Conservation (phyloP, 2,888 invertebrate genomes). For the Drosophila percnosoma region DNA sequence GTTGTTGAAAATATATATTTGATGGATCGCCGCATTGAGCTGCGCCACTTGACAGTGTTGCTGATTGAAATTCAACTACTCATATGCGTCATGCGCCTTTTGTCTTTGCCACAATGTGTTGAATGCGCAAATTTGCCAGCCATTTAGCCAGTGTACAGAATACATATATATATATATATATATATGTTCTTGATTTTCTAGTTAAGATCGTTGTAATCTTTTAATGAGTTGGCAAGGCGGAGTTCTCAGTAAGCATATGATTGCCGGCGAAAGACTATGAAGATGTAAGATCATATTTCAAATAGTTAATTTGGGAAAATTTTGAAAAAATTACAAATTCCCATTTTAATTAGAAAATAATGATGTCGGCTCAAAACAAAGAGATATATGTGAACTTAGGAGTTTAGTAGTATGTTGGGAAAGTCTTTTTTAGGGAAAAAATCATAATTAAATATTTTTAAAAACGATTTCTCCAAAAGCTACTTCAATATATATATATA, state of each 20-base stretch:
- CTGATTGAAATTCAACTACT: conserved; percentile 49
- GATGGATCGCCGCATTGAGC: conserved; percentile 50
- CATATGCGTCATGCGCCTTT: conserved; percentile 50
- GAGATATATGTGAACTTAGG: not conserved
- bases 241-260: conserved; percentile 12
- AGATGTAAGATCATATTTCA: conserved; percentile 10
- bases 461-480: not conserved
- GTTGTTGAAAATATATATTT: conserved; percentile 17
- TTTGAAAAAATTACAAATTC: not conserved
- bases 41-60: conserved; percentile 47
- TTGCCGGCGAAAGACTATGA: not conserved
- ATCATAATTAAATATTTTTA: not conserved
- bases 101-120: conserved; percentile 69
- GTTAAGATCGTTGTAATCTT: conserved; percentile 60
- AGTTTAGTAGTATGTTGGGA: not conserved
- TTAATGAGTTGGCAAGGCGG: conserved; percentile 32
- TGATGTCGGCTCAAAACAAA: not conserved
- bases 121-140: conserved; percentile 65
- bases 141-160: conserved; percentile 39
- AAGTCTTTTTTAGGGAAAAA: not conserved
- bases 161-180: conserved; percentile 1
- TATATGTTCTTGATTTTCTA: conserved; percentile 47
- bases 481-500: not conserved
- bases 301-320: not conserved
- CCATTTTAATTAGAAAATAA: not conserved